These are phyloP conservation scores for Sebastes vulpes DNA, from an alignment of 2,797 vertebrate species.

Conservation along the genomic window DNA sequence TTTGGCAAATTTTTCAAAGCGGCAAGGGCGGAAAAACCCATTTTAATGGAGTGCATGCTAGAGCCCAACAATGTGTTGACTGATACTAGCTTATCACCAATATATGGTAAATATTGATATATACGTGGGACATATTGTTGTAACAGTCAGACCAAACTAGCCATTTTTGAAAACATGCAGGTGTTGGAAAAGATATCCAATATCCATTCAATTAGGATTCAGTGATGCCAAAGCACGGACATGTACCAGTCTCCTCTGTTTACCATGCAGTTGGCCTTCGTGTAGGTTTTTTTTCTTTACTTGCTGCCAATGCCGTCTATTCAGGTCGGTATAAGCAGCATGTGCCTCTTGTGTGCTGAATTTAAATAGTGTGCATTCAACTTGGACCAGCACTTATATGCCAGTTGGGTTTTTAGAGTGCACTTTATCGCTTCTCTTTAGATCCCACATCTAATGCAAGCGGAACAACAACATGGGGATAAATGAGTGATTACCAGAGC, in stretches of 20 bases:
- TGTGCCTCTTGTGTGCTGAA: neutral
- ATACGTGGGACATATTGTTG: neutral
- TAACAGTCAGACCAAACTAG: neutral
- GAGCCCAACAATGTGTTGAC: neutral
- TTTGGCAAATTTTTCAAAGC: neutral
- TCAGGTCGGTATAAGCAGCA: neutral
- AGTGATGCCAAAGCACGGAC: neutral
- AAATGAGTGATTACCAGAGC: neutral
- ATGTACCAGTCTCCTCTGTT: neutral
- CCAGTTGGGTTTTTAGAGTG: neutral
- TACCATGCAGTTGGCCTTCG: neutral
- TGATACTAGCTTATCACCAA: neutral
- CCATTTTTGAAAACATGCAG: too few relatives aligned
- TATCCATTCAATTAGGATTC: neutral
- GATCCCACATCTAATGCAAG: neutral
- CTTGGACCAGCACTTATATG: neutral
- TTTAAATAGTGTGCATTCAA: neutral
- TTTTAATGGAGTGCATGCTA: neutral
- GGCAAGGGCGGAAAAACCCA: neutral
- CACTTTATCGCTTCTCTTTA: neutral
- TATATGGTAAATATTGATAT: neutral
- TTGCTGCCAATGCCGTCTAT: neutral
- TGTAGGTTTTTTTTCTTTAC: neutral
- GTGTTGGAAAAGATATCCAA: neutral
- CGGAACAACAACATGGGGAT: neutral